Conservation (phyloP, 1,140 invertebrate species). For the Batillaria attramentaria region DNA sequence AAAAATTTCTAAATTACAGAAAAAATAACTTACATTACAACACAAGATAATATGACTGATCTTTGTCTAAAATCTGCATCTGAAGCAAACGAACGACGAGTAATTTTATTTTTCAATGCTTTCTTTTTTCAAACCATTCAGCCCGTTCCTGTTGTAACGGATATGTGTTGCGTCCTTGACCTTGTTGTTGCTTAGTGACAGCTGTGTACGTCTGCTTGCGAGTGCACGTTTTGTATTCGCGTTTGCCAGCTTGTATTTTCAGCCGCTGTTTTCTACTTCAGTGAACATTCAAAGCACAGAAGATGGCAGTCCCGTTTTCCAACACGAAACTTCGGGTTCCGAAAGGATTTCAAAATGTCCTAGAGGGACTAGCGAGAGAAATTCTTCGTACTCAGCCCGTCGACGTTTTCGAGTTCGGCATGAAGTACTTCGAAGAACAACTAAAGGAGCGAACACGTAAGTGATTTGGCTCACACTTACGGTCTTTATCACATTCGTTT, state of each 20-base stretch:
- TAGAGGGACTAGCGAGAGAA: neutral
- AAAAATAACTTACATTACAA: too few relatives aligned
- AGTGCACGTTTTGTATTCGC: neutral
- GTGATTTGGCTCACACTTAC: too few relatives aligned
- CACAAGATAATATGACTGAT: too few relatives aligned
- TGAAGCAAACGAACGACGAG: too few relatives aligned
- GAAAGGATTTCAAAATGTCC: neutral
- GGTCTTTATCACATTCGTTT: too few relatives aligned
- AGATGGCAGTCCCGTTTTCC: neutral
- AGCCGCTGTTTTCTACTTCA: too few relatives aligned
- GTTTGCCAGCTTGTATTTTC: too few relatives aligned
- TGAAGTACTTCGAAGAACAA: neutral
- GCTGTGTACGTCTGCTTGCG: constrained; percentile 12
- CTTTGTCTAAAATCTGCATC: too few relatives aligned
- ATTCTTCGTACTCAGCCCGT: neutral
- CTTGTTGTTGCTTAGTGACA: constrained; percentile 1
- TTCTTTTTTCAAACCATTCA: too few relatives aligned
- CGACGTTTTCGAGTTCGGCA: neutral
- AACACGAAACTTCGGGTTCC: neutral
- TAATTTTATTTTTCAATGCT: too few relatives aligned
- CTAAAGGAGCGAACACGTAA: neutral
- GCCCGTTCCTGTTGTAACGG: neutral
- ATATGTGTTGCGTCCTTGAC: neutral
- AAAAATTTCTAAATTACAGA: too few relatives aligned
- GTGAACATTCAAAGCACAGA: neutral